Percentiles rank a stretch among this genome's conserved stretches.
Evolutionary conservation across 2,888 invertebrate species (phyloP).

Genomic region (Plutella xylostella): DNA sequence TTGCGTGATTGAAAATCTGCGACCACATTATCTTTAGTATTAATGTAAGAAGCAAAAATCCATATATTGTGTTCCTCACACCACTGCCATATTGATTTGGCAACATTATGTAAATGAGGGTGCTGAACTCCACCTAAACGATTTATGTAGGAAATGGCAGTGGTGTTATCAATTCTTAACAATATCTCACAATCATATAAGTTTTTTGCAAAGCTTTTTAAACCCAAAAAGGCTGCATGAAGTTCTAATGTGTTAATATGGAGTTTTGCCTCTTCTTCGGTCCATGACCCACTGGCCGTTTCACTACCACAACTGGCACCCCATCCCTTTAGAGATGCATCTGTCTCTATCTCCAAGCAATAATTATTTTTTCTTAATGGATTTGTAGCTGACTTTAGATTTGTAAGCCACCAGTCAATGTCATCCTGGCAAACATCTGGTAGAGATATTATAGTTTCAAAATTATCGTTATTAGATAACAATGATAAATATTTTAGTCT

Average conservation of each 20-base stretch:
- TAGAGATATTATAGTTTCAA: slow-evolving; percentile 4
- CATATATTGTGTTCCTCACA: no score
- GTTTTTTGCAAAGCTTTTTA: neutral
- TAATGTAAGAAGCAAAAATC: slow-evolving; percentile 2
- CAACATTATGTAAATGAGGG: neutral
- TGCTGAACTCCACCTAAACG: neutral
- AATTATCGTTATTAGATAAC: slow-evolving; percentile 1
- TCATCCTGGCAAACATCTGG: slow-evolving; percentile 4
- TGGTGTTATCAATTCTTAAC: slow-evolving; percentile 4
- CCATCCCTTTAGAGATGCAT: slow-evolving; percentile 11
- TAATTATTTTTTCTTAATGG: slow-evolving; percentile 4
- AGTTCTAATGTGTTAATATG: slow-evolving; percentile 6
- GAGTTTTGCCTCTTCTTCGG: neutral
- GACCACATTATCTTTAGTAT: neutral
- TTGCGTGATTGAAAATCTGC: slow-evolving; percentile 2
- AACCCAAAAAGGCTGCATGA: neutral
- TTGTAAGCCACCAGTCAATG: slow-evolving; percentile 12
- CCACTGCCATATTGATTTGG: slow-evolving; percentile 3
- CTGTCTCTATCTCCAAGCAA: slow-evolving; percentile 11
- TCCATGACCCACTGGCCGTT: slow-evolving; percentile 3
- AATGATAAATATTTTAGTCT: slow-evolving; percentile 6
- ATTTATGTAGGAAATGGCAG: slow-evolving; percentile 3
- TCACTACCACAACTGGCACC: slow-evolving; percentile 1
- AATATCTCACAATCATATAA: neutral
- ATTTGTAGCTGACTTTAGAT: slow-evolving; percentile 2